Conservation (phyloP, 2,888 invertebrate species). For the Rhaphigaster nebulosa region DNA sequence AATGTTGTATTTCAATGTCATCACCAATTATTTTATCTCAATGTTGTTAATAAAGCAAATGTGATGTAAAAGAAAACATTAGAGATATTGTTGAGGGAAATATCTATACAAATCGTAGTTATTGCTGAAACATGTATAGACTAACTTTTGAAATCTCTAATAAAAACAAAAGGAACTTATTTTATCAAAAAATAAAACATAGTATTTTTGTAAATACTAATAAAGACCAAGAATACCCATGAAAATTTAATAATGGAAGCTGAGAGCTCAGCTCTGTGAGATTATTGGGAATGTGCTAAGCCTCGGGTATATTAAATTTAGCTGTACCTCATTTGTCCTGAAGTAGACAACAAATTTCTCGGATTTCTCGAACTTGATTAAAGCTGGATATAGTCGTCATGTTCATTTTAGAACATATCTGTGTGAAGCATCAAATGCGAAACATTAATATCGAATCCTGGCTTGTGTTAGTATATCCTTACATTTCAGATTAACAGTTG, state of each 20-base stretch:
- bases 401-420: not conserved
- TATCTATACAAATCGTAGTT: no score
- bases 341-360: not conserved
- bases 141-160: no score
- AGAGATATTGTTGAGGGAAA: no score
- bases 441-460: not conserved
- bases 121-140: no score
- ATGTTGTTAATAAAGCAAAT: no score
- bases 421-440: not conserved
- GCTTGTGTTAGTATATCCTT: not conserved
- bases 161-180: no score
- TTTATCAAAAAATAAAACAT: no score
- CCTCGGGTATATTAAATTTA: not conserved
- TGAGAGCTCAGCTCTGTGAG: not conserved
- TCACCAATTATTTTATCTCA: no score
- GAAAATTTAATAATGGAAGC: not conserved
- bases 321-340: not conserved
- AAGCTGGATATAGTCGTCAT: not conserved
- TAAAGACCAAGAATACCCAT: not conserved
- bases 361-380: not conserved
- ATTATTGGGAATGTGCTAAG: not conserved
- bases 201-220: not conserved
- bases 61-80: no score
- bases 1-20: no score
- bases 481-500: no score